phyloP scores from a whole-genome alignment of 2,113 vertebrate genomes.

The Coptodon bakossiorum region DNA sequence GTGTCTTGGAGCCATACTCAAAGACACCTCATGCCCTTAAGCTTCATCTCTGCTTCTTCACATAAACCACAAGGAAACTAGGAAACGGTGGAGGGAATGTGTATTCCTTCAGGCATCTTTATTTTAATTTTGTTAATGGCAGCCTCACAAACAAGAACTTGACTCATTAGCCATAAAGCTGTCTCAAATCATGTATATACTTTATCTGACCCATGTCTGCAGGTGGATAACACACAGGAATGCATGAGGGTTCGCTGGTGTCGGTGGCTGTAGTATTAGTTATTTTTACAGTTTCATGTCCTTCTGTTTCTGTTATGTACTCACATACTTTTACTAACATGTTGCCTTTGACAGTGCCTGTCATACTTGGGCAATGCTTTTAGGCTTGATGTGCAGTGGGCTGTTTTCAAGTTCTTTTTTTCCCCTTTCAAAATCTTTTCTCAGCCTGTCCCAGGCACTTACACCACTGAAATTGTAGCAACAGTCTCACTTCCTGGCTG shows the following conservation, averaged over 20 bases:
- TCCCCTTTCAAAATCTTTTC: neutral
- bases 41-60: neutral
- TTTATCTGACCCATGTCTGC: slow-evolving; percentile 31
- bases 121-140: neutral
- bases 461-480: neutral
- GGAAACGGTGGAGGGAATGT: neutral
- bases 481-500: neutral
- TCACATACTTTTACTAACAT: neutral
- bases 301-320: neutral
- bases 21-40: neutral
- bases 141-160: neutral
- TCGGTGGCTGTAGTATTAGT: neutral
- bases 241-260: slow-evolving; percentile 42
- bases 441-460: neutral
- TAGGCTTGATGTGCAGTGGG: neutral
- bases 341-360: neutral
- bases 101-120: neutral
- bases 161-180: neutral
- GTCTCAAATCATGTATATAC: neutral
- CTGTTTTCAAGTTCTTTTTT: neutral
- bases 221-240: neutral
- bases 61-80: neutral
- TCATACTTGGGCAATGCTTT: neutral
- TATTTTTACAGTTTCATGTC: neutral
- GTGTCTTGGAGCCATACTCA: neutral